Base-by-base conservation (phyloP, 2,797 vertebrate species). In the Crenichthys baileyi region DNA sequence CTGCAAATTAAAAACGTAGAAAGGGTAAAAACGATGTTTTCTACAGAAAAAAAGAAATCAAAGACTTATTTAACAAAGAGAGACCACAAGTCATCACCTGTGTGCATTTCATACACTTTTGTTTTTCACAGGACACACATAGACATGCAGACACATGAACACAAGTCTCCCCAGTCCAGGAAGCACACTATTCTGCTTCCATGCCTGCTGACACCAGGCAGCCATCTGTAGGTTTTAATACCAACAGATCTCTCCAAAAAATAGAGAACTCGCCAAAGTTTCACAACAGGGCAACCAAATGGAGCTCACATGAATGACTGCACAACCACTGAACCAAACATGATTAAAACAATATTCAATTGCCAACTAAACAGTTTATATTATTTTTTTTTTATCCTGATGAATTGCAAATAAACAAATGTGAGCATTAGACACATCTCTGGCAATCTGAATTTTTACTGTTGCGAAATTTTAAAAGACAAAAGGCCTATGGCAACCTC, bases 221-320 rank as follows among this genome's bases (percentile, higher is more conserved):
- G 82, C 76, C 77, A 83, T 87, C 82, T 89, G 96, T 96, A 97
- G 96, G 97, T 96, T 97, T 97, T 96, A 97, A 97, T 97, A 97
- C 96, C 96, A 95, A 94, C 94, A 95, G 75, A 87, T 87, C 79
- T 78, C 72, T 79, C 84, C 77, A 85, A 73, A 58, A 87, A 80
- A 68, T 76, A 73, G 18, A 78, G n/a, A 75, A 76, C 48, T 26
- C 39, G 85, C 87, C 88, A 89, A 88, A 82, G 87, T 84, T 77
- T 70, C 70, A 71, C 65, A 56, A 61, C 79, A 80, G 70, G 76
- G 83, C 31, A 36, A 67, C 86, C 83, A 89, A 89, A 78, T 79
- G 72, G 56, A 76, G 75, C 84, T 81, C 73, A 81, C 80, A 77
- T 72, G 12, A 87, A 79, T 89, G 75, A 83, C 60, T 88, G 83